Evolutionary conservation across 2,888 invertebrate species (phyloP), one percentile per base, ranked within the genome.

Genomic region (Polyploca ridens): DNA sequence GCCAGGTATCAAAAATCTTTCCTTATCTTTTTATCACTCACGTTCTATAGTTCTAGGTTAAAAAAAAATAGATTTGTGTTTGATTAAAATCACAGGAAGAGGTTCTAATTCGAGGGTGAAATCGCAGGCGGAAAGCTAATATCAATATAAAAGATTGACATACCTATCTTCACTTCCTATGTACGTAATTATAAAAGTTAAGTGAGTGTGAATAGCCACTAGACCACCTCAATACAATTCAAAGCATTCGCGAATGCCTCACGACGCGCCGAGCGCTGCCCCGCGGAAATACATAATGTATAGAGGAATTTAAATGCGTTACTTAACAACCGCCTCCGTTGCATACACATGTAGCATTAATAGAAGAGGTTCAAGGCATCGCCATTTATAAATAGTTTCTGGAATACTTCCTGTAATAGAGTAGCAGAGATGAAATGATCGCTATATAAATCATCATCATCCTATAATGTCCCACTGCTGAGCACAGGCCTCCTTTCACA

Each of bases 1-100:
- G 98, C 98, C 69, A 96, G 98, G 95, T 96, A 81, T 79, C 74
- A 71, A n/a, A 4, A 0, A 35, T 19, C 54, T 19, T 14, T 7
- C n/a, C 38, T 7, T 7, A 5, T 38, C 10, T 7, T 38, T 38
- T 10, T 10, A 8, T 38, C 27, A 27, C 27, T 27, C 27, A 2
- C 27, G 27, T 27, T 27, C 27, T 27, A 27, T 27, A 2, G 27
- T 27, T 2, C 27, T 1, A 27, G 27, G 27, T 27, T 1, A 27
- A 27, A 27, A 27, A 27, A 27, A 27, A 27, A 27, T 1, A 27
- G 27, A 27, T 27, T 27, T 27, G 27, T 27, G 27, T 27, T 27
- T 27, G 27, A 27, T 27, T 27, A 27, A 27, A 27, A 27, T 27
- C 27, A 27, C 27, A 27, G 27, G 27, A 27, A 27, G n/a, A n/a